phyloP scores from a whole-genome alignment of 2,797 vertebrate genomes.

The Hyperoplus lanceolatus region DNA sequence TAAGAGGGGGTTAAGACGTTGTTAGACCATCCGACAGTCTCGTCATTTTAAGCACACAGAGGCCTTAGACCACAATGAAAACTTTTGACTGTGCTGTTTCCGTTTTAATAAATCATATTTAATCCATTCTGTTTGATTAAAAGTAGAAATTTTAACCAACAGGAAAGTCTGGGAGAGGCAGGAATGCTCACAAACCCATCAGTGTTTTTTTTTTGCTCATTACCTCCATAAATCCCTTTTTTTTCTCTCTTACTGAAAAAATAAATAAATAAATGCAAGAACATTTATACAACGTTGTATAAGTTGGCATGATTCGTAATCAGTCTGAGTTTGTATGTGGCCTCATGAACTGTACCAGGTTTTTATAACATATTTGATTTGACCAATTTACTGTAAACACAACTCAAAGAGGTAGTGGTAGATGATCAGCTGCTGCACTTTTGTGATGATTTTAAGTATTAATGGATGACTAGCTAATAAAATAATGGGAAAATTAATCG shows the following conservation, averaged over 20 bases:
- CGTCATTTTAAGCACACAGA: not conserved
- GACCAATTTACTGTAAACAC: not conserved
- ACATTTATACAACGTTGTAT: not conserved
- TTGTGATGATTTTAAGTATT: not conserved
- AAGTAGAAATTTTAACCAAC: not conserved
- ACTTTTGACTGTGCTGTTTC: too few relatives aligned
- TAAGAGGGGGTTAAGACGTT: too few relatives aligned
- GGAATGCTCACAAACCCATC: too few relatives aligned
- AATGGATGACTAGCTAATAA: not conserved
- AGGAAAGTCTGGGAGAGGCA: too few relatives aligned
- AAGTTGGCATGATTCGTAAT: not conserved
- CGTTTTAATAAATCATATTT: not conserved
- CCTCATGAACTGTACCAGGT: not conserved
- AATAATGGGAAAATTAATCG: not conserved
- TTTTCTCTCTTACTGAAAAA: not conserved
- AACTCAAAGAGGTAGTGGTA: slow-evolving; percentile 1
- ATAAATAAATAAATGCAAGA: slow-evolving; percentile 5
- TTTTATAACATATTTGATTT: slow-evolving; percentile 12
- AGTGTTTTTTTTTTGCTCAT: not conserved
- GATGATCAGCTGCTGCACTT: slow-evolving; percentile 2
- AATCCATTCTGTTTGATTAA: not conserved
- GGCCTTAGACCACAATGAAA: not conserved
- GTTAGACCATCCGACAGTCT: not conserved
- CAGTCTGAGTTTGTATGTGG: not conserved
- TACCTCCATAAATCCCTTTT: not conserved